A percentile compares a stretch with the other conserved stretches of the same genome.
These are phyloP conservation scores for Cephalopholis sonnerati DNA, from an alignment of 2,113 vertebrate species.

Conservation along the genomic window DNA sequence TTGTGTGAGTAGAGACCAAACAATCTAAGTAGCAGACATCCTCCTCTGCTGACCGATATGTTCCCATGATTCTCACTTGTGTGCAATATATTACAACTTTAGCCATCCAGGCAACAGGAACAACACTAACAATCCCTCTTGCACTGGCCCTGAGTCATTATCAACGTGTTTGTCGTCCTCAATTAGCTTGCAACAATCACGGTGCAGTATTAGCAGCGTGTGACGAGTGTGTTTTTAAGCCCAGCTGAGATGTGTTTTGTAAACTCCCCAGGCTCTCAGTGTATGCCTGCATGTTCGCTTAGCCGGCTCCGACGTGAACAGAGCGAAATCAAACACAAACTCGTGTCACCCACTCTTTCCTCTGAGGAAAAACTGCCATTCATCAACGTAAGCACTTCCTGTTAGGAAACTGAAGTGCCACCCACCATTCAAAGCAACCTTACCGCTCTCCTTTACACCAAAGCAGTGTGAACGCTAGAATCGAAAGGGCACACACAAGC, in stretches of 20 bases:
- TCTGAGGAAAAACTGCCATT: conserved; percentile 71
- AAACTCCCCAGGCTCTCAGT: background rate
- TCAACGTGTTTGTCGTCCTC: background rate
- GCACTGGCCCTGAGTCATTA: background rate
- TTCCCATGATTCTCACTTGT: background rate
- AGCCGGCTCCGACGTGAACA: background rate
- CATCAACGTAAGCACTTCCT: conserved; percentile 76
- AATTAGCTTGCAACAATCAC: conserved; percentile 15
- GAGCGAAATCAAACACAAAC: conserved; percentile 23
- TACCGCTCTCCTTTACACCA: conserved; percentile 7
- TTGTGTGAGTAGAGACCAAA: background rate
- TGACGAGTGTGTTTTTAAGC: conserved; percentile 28
- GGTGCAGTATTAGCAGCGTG: background rate
- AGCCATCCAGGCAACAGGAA: conserved; percentile 13
- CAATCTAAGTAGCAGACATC: conserved; percentile 33
- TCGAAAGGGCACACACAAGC: conserved; percentile 21
- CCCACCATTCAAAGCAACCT: conserved; percentile 60
- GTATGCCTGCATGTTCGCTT: background rate
- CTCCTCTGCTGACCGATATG: conserved; percentile 25
- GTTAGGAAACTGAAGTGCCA: conserved; percentile 71
- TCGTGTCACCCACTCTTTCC: conserved; percentile 78
- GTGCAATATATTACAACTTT: conserved; percentile 19
- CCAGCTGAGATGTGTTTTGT: background rate
- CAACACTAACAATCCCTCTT: background rate
- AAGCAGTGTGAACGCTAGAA: conserved; percentile 22